Evolutionary conservation across 2,113 vertebrate species (phyloP).

Genomic region (Muntiacus muntjak): DNA sequence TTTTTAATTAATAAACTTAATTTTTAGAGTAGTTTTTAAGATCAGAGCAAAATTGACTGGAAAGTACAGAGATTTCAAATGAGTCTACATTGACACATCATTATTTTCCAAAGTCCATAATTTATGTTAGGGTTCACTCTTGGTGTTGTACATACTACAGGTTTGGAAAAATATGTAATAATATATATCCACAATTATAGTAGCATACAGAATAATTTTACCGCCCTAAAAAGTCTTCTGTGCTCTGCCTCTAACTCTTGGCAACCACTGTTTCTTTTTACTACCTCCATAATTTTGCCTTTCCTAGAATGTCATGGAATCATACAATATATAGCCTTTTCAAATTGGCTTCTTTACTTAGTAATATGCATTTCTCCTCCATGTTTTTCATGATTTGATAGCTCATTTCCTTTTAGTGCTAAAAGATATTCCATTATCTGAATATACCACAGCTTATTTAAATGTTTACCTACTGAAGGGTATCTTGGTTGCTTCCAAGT

Average conservation of each 20-base stretch:
- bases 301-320: background rate
- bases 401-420: background rate
- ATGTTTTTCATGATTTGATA: background rate
- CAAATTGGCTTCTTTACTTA: background rate
- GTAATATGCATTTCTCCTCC: background rate
- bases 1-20: background rate
- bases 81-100: background rate
- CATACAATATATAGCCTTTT: background rate
- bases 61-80: background rate
- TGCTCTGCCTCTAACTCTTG: background rate
- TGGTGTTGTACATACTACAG: background rate
- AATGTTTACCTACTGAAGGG: background rate
- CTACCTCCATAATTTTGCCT: background rate
- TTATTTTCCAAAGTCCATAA: background rate
- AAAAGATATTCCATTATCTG: background rate
- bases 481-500: background rate
- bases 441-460: background rate
- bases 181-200: background rate
- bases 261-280: background rate
- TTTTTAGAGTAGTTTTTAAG: background rate
- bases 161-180: background rate
- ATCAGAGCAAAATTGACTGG: background rate
- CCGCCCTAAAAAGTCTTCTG: background rate
- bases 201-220: background rate
- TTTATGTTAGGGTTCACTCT: background rate